phyloP scores from a whole-genome alignment of 2,797 vertebrate species.

The Iguana delicatissima region DNA sequence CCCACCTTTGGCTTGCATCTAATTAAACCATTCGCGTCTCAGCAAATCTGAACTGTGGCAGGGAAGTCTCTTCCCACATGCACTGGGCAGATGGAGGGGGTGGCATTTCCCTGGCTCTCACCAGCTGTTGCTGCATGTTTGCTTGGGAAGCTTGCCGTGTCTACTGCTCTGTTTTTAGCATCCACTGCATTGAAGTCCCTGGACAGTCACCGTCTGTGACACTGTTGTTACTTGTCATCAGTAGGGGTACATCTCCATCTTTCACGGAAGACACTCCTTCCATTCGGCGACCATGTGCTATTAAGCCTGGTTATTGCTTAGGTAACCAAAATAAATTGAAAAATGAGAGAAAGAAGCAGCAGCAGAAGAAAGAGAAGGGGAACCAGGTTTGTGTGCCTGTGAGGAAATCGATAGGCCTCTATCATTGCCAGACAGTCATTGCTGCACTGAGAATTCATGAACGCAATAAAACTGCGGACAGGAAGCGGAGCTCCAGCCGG shows the following conservation, averaged over 20 bases:
- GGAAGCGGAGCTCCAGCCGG: background rate
- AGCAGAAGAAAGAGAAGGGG: background rate
- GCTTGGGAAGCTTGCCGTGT: background rate
- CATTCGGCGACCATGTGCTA: background rate
- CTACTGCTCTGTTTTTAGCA: background rate
- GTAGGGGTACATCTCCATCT: background rate
- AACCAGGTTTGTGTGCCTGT: background rate
- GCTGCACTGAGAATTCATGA: constrained; percentile 31
- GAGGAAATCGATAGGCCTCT: constrained; percentile 25
- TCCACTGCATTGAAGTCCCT: background rate
- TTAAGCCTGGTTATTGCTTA: background rate
- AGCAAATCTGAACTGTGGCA: background rate
- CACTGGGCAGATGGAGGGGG: background rate
- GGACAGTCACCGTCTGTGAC: too few relatives aligned
- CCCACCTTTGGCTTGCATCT: background rate
- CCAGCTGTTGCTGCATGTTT: background rate
- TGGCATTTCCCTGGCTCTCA: background rate
- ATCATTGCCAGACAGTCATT: constrained; percentile 14
- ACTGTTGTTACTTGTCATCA: background rate
- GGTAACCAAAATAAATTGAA: constrained; percentile 9
- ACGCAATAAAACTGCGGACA: constrained; percentile 14
- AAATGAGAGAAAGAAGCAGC: too few relatives aligned
- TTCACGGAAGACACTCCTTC: background rate
- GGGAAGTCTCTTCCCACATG: background rate
- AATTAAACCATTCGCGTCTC: background rate